Base-by-base conservation (phyloP, 2,888 invertebrate species). In the Dysmachus trigonus region DNA sequence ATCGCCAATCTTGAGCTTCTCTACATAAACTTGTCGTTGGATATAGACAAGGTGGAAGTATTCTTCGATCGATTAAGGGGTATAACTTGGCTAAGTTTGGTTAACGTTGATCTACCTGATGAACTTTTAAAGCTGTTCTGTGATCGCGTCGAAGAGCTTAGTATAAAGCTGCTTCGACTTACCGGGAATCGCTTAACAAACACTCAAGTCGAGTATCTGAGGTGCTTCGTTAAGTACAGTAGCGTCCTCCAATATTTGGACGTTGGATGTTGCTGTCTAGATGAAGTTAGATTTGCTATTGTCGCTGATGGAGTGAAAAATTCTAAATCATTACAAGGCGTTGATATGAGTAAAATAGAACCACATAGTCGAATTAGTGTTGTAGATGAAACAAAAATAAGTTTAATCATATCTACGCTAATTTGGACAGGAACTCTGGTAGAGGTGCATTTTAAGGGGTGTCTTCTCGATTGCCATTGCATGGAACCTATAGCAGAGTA, bases 231-330 rank as follows among this genome's bases (percentile, higher is more conserved):
- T 1, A 74, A 87, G 10, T 47, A 81, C 15, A 85, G 41, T 41
- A 27, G 27, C 31, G 30, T 8, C n/a, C 62, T 88, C n/a, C 27
- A 86, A 33, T 86, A 81, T 82, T 85, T 88, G 62, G 87, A 88
- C 71, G 72, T 87, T n/a, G 87, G 87, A 4, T 87, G 35, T 85
- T 88, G 88, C 73, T 30, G 51, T 38, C n/a, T 92, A 15, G 90
- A 88, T 62, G 91, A 91, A 83, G 90, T 88, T n/a, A 90, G 89
- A 35, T 92, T 92, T 77, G 89, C 90, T 3, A 82, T 89, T 2
- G 47, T 92, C 4, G 92, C 91, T 0, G 92, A 92, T 88, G 92
- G 91, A 0, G 88, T 92, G 1, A 72, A 90, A 51, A 91, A 91
- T 38, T 92, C 91, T 2, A 47, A 47, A 2, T 88, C 88, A 2